phyloP scores from a whole-genome alignment of 1,140 invertebrate genomes.

The Apis dorsata region DNA sequence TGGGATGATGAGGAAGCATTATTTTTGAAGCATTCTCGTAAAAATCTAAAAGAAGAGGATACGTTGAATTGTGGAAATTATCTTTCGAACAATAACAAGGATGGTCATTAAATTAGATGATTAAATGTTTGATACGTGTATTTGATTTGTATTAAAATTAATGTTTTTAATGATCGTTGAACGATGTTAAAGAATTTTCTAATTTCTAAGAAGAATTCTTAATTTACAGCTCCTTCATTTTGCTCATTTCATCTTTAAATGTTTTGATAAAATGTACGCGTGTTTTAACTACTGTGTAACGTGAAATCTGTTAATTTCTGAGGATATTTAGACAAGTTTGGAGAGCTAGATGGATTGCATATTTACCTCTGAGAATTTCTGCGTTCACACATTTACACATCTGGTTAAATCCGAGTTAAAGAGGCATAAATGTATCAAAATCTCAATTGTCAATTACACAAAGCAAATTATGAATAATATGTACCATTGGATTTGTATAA shows the following conservation, averaged over 20 bases:
- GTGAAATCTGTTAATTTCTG: neutral
- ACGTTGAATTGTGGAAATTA: too few relatives aligned
- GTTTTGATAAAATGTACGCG: neutral
- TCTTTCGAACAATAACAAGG: too few relatives aligned
- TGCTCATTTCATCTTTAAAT: neutral
- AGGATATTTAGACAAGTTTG: neutral
- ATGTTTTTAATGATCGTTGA: too few relatives aligned
- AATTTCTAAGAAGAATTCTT: too few relatives aligned
- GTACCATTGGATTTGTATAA: neutral
- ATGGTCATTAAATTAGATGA: too few relatives aligned
- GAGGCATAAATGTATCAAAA: neutral
- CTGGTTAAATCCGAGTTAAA: neutral
- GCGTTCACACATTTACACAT: neutral
- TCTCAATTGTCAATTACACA: neutral
- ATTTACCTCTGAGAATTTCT: neutral
- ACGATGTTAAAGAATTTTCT: too few relatives aligned
- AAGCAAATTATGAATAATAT: neutral
- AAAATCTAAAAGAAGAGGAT: neutral
- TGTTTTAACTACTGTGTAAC: neutral
- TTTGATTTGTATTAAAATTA: too few relatives aligned
- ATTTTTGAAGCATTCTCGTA: neutral
- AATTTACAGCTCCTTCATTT: too few relatives aligned
- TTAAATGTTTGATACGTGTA: too few relatives aligned
- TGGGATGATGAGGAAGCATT: neutral
- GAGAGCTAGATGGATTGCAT: neutral